Evolutionary conservation across 2,797 vertebrate species (phyloP).

Genomic region (Paramormyrops hopkinsi): DNA sequence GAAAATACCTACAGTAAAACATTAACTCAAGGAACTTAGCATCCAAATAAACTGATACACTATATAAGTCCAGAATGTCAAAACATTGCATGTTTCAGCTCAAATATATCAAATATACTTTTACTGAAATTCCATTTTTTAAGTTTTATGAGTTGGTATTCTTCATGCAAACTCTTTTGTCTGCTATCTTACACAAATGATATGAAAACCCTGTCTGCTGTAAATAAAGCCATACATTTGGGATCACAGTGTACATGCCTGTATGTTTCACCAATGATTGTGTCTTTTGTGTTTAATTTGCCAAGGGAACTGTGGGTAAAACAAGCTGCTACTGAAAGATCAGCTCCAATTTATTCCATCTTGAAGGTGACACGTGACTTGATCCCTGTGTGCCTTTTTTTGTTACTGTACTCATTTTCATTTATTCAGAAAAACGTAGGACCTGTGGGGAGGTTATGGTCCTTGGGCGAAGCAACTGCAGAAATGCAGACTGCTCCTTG

Average conservation of each 20-base stretch:
- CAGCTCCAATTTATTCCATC: slow-evolving; percentile 12
- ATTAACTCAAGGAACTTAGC: not conserved
- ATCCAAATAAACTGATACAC: not conserved
- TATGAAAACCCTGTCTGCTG: not conserved
- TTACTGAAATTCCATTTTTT: not conserved
- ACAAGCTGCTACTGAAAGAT: not conserved
- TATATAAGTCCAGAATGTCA: not conserved
- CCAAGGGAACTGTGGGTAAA: slow-evolving; percentile 5
- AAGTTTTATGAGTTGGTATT: not conserved
- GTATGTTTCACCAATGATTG: not conserved
- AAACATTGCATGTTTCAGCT: not conserved
- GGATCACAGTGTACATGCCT: not conserved
- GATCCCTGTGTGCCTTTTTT: not conserved
- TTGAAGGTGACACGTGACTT: not conserved
- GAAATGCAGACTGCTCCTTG: not conserved
- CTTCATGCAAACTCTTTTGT: not conserved
- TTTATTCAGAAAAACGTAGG: not conserved
- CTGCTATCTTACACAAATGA: not conserved
- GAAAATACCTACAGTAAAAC: not conserved
- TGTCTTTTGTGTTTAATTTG: slow-evolving; percentile 2
- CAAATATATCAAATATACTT: not conserved
- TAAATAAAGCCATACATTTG: not conserved
- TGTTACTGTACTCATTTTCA: not conserved
- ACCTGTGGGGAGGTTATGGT: not conserved
- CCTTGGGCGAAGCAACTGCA: not conserved